Base-by-base conservation (phyloP, 2,888 invertebrate genomes). In the Drosophila merina region DNA sequence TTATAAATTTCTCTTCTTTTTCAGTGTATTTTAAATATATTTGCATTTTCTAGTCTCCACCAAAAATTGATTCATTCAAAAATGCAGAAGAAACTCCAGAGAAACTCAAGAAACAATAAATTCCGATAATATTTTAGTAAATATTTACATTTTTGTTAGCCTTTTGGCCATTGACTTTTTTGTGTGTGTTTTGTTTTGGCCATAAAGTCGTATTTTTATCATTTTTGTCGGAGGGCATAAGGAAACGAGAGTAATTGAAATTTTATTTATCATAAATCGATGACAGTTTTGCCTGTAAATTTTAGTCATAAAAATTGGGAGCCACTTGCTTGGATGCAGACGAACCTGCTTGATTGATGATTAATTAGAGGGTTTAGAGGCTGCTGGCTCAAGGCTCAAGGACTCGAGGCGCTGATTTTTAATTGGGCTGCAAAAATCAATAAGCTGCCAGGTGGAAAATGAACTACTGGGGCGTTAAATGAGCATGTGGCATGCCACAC, bases 351-450 rank as follows among this genome's bases (percentile, higher is more conserved):
- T 20, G 44, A 44, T 44, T 44, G 25, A 44, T 44, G 14, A 42
- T 42, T 44, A 44, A 44, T 44, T 44, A 44, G 44, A 44, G 42
- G 42, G 7, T 20, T 42, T 44, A 20, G 20, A 20, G 20, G 20
- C 20, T 20, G 14, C 25, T 20, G 44, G 10, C 38, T 31, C 33
- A 25, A 6, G 38, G 36, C 14, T 14, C 14, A 14, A 14, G 14
- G 14, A 25, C n/a, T 20, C 42, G 63, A 75, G 79, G 82, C 82
- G 14, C 63, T 72, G 60, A 72, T 67, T 58, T 79, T 81, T 84
- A 82, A 82, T 82, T 82, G 81, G 57, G 44, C 55, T 47, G 48
- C 54, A 38, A 74, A 74, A 80, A 81, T 83, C 80, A 83, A 81
- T 81, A 76, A 81, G 66, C 59, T 28, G 72, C 64, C 66, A 74